A percentile compares a stretch with the other conserved stretches of the same genome.
Conservation (phyloP, 2,113 vertebrate species). For the Pygoscelis antarcticus region DNA sequence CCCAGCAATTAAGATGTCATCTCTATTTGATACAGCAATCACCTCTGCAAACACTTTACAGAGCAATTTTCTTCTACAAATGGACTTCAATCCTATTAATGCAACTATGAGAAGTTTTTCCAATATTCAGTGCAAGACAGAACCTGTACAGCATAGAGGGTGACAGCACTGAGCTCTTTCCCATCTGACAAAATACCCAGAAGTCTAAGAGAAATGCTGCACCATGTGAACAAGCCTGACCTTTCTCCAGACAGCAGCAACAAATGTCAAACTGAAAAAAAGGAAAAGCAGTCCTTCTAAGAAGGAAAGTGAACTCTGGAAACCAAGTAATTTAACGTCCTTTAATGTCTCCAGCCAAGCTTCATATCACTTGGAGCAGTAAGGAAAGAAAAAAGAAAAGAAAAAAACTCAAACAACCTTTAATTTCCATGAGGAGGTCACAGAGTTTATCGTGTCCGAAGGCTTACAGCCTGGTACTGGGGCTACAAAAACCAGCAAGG, state of each 20-base stretch:
- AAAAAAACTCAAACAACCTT: slow-evolving; percentile 23
- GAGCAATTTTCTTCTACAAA: neutral
- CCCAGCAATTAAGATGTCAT: neutral
- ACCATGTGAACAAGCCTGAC: neutral
- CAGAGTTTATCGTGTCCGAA: slow-evolving; percentile 36
- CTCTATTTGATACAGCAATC: neutral
- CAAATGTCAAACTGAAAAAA: neutral
- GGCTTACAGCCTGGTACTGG: neutral
- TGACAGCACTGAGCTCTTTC: neutral
- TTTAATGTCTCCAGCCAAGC: slow-evolving; percentile 30
- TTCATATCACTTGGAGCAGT: neutral
- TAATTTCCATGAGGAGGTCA: slow-evolving; percentile 24
- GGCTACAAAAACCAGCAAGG: neutral
- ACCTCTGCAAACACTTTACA: neutral
- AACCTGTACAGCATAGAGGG: neutral
- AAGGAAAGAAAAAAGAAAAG: neutral
- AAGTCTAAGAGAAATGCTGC: neutral
- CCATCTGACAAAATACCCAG: neutral
- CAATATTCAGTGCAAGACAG: neutral
- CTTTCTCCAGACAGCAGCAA: neutral
- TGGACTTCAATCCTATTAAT: neutral
- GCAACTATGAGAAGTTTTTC: neutral
- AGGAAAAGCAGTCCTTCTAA: neutral
- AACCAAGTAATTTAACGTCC: neutral
- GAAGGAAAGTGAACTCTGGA: slow-evolving; percentile 11